phyloP scores from a whole-genome alignment of 2,113 vertebrate genomes.

The Trachemys scripta region DNA sequence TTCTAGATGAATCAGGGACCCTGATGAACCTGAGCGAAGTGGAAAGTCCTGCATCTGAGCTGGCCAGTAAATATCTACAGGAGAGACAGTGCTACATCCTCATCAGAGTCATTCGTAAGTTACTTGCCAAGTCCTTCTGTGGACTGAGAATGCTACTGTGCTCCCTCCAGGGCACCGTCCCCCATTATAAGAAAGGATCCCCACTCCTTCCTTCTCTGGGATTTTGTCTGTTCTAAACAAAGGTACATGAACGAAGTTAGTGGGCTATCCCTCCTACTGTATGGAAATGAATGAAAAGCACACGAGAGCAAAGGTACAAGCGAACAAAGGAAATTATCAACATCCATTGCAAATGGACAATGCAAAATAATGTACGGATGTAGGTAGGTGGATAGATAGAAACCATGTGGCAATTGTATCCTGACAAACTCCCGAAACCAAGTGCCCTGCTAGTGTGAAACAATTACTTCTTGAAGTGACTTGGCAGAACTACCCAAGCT shows the following conservation, averaged over 20 bases:
- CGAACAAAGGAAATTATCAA: not conserved
- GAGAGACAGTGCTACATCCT: conserved; percentile 61
- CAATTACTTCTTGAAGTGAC: not conserved
- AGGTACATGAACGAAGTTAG: not conserved
- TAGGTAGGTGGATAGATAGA: not conserved
- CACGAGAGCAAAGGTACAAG: not conserved
- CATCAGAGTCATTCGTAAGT: conserved; percentile 54
- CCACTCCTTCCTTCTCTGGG: not conserved
- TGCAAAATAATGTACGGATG: not conserved
- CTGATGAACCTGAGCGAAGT: conserved; percentile 55
- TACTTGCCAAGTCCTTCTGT: not conserved
- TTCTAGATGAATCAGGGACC: conserved; percentile 41
- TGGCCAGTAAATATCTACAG: conserved; percentile 19
- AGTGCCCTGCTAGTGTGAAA: not conserved
- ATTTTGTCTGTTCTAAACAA: not conserved
- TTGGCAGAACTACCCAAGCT: not conserved
- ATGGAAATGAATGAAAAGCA: not conserved
- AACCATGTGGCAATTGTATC: not conserved
- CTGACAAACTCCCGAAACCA: not conserved
- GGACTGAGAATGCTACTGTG: not conserved
- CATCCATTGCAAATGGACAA: not conserved
- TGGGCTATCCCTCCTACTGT: not conserved
- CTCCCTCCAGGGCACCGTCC: not conserved
- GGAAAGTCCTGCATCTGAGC: not conserved
- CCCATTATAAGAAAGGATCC: not conserved